Percentiles rank a stretch among this genome's conserved stretches.
phyloP scores from a whole-genome alignment of 2,113 vertebrate species.

The Amphilophus citrinellus region DNA sequence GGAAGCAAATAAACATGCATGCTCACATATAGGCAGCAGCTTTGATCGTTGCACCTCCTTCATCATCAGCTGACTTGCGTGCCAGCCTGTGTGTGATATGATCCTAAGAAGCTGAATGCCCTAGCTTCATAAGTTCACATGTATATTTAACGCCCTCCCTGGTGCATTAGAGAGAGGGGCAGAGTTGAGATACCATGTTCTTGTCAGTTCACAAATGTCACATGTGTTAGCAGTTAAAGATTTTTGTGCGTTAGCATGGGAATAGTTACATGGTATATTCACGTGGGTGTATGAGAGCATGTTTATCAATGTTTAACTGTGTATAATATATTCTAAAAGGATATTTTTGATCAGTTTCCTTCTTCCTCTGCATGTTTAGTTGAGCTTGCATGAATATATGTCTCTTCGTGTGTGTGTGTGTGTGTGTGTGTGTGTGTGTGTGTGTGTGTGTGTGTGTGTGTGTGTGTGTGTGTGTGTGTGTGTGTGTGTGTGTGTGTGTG shows the following conservation, averaged over 20 bases:
- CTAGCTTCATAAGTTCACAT: constrained; percentile 57
- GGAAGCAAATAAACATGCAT: constrained; percentile 24
- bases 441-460: no score
- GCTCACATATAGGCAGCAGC: not conserved
- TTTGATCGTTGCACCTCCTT: constrained; percentile 51
- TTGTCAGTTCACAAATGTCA: constrained; percentile 35
- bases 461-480: no score
- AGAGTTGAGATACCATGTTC: constrained; percentile 27
- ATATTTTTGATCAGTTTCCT: constrained; percentile 20
- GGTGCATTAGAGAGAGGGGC: constrained; percentile 62
- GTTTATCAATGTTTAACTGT: constrained; percentile 61
- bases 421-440: constrained; percentile 23
- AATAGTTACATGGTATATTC: constrained; percentile 28
- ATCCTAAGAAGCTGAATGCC: constrained; percentile 36
- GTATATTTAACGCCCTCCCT: constrained; percentile 68
- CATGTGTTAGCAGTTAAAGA: constrained; percentile 46
- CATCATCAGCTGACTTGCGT: constrained; percentile 36
- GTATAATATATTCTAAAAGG: constrained; percentile 55
- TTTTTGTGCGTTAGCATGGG: constrained; percentile 43
- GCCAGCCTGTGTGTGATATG: constrained; percentile 56
- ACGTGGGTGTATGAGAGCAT: constrained; percentile 10
- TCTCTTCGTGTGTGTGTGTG: not conserved
- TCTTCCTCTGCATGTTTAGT: not conserved
- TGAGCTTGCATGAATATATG: constrained; percentile 27
- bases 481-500: no score